Conservation (phyloP, 2,888 invertebrate genomes). For the Ectemnius continuus region DNA sequence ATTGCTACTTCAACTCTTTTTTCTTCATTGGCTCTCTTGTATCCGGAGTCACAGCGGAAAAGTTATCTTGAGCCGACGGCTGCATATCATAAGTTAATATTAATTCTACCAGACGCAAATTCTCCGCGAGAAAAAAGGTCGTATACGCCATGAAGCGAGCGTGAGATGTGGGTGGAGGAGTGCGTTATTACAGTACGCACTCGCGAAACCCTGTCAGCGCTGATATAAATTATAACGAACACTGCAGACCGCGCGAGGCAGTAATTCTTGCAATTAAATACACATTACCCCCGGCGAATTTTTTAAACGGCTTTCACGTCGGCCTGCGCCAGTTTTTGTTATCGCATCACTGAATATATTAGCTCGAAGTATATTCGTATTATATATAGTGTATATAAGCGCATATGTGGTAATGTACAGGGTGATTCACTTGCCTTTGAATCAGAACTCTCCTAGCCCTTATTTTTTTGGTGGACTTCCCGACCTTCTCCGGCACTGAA, state of each 20-base stretch:
- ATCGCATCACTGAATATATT: constrained; percentile 31
- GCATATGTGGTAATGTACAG: constrained; percentile 45
- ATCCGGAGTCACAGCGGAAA: constrained; percentile 15
- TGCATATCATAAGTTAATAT: constrained; percentile 27
- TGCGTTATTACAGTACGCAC: constrained; percentile 24
- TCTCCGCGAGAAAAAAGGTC: not conserved
- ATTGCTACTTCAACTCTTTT: too few species aligned
- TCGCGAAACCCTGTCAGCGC: constrained; percentile 28
- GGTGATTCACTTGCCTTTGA: too few species aligned
- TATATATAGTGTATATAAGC: constrained; percentile 7
- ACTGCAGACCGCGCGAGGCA: constrained; percentile 19
- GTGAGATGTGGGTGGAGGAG: constrained; percentile 6
- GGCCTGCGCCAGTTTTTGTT: constrained; percentile 29
- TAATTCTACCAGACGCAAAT: constrained; percentile 24
- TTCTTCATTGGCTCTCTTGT: not conserved
- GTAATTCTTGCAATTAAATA: constrained; percentile 56
- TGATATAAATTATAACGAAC: constrained; percentile 35
- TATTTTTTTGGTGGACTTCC: too few species aligned
- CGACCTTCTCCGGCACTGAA: too few species aligned
- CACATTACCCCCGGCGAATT: constrained; percentile 30
- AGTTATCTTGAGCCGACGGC: not conserved
- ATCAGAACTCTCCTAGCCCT: too few species aligned
- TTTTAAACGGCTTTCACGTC: constrained; percentile 9
- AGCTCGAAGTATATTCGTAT: constrained; percentile 24
- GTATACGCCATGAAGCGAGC: too few species aligned